Conservation (phyloP, 2,113 vertebrate genomes). For the Ellobius talpinus region DNA sequence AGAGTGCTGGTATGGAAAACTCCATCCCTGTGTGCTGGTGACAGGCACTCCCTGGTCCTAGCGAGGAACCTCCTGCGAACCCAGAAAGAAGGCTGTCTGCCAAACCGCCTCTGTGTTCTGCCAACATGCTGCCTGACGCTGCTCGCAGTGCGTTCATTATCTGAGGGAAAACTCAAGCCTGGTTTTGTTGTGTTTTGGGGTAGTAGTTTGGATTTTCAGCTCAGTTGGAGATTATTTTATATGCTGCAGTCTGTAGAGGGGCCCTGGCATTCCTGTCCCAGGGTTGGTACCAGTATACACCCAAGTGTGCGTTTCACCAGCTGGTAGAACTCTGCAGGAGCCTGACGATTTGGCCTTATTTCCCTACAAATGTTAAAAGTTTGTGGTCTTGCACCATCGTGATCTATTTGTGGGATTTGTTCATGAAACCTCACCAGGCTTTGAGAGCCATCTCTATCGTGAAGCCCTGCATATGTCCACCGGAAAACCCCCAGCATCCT, state of each 20-base stretch:
- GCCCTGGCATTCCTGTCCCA: fast-evolving
- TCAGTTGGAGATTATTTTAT: not conserved
- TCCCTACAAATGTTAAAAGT: not conserved
- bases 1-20: not conserved
- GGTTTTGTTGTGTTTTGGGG: not conserved
- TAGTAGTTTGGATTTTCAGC: not conserved
- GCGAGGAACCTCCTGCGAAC: not conserved
- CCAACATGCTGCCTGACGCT: fast-evolving
- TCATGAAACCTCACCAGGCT: not conserved
- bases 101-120: not conserved
- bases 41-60: fast-evolving
- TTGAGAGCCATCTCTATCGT: not conserved
- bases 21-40: not conserved
- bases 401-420: too few species aligned
- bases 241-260: fast-evolving
- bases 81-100: not conserved
- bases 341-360: too few species aligned
- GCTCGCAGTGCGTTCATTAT: not conserved
- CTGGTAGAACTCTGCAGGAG: not conserved
- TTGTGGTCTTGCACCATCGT: fast-evolving
- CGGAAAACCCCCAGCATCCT: not conserved
- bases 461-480: fast-evolving
- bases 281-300: fast-evolving
- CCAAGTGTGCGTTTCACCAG: not conserved
- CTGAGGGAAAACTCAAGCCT: not conserved